Percentiles rank a stretch among this genome's conserved stretches.
Evolutionary conservation across 1,140 invertebrate genomes (phyloP).

Genomic region (Drosophila subpulchrella): DNA sequence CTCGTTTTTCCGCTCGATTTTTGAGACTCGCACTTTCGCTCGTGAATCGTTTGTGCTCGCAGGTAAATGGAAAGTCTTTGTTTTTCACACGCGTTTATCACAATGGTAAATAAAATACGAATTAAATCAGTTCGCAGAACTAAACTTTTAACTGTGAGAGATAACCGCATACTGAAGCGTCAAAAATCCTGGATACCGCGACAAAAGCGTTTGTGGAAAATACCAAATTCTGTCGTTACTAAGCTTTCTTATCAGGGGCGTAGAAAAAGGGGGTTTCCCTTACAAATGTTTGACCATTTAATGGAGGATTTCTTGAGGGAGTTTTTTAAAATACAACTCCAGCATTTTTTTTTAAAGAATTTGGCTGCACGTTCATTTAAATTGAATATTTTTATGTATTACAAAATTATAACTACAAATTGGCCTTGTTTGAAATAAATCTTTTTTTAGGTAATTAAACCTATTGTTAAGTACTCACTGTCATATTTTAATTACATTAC

Average conservation of each 20-base stretch:
- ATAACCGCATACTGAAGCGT: conserved; percentile 13
- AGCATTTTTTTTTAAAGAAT: too few relatives aligned
- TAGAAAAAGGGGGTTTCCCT: neutral
- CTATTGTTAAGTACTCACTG: neutral
- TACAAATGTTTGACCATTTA: neutral
- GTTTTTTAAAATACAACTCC: too few relatives aligned
- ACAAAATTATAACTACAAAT: too few relatives aligned
- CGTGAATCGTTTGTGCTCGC: conserved; percentile 10
- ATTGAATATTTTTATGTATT: too few relatives aligned
- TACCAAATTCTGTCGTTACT: neutral
- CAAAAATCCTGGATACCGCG: neutral
- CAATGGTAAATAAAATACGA: conserved; percentile 18
- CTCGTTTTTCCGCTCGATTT: conserved; percentile 3
- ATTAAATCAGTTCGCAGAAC: conserved; percentile 14
- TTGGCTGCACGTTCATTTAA: too few relatives aligned
- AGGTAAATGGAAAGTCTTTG: conserved; percentile 26
- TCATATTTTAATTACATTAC: too few relatives aligned
- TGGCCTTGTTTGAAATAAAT: too few relatives aligned
- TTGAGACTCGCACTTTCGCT: neutral
- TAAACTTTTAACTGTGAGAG: conserved; percentile 18
- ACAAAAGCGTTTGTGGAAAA: neutral
- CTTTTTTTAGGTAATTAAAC: too few relatives aligned
- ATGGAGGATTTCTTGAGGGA: neutral
- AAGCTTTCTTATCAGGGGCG: conserved; percentile 5
- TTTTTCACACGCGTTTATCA: conserved; percentile 33